Base-by-base conservation (phyloP, 2,797 vertebrate genomes). In the Gadopsis bispinosus region DNA sequence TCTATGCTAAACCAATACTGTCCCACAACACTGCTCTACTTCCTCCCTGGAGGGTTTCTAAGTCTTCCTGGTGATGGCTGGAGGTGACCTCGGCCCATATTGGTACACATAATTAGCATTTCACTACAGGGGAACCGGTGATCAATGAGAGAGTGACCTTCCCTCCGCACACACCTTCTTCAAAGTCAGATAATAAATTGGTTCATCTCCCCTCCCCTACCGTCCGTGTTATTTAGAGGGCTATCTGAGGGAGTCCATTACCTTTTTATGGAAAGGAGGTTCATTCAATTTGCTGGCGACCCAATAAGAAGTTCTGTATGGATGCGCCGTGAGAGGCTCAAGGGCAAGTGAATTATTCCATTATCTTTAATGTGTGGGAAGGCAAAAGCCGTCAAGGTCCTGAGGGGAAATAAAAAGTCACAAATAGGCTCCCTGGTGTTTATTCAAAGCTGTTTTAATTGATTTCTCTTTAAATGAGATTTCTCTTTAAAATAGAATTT, bases 341-440 rank as follows among this genome's bases (percentile, higher is more conserved):
- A 95, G 94, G 94, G 90, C 92, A 91, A 93, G 87, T 86, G 84
- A 90, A 92, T 94, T 91, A 94, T 93, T 94, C 87, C 83, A 92
- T 94, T 92, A 91, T 85, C 83, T 83, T 83, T 93, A 89, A 93
- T 90, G 88, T 87, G 82, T 74, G 69, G 87, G 75, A 83, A 82
- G 88, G 55, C 61, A 68, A 79, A 79, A 66, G 87, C 63, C 29
- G n/a, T 81, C 80, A 68, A 81, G 80, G 85, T 86, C 88, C 68
- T 11, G 47, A 70, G 55, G 84, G 86, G 76, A 81, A 80, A 54
- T 33, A 55, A 56, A 43, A 79, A 53, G 60, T 45, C 69, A 61
- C 61, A 62, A 53, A 77, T 13, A 41, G 39, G 14, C 19, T 63
- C 45, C n/a, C n/a, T 65, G 19, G n/a, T 55, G 54, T 7, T 29